Conservation (phyloP, 2,888 invertebrate species). For the Aphrophora alni region DNA sequence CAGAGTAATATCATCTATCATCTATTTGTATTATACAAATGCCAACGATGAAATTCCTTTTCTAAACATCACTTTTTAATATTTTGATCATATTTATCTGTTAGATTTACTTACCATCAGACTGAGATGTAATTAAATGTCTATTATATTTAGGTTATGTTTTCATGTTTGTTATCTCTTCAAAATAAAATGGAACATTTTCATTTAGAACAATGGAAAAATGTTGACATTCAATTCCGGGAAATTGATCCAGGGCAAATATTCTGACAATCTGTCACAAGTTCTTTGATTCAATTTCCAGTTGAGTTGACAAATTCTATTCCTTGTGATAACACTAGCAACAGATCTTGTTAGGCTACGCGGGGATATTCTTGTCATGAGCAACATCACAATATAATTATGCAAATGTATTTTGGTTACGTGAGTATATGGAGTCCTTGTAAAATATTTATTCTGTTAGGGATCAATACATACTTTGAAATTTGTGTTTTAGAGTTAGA, state of each 20-base stretch:
- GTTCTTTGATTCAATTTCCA: not conserved
- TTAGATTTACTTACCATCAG: too few species aligned
- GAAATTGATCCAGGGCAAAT: not conserved
- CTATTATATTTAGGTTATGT: too few species aligned
- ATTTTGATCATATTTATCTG: too few species aligned
- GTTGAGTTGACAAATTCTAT: conserved; percentile 2
- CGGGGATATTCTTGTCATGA: not conserved
- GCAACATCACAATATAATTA: not conserved
- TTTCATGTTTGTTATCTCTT: not conserved
- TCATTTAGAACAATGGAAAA: not conserved
- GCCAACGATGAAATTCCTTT: too few species aligned
- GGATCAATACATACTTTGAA: too few species aligned
- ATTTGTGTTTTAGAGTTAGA: too few species aligned
- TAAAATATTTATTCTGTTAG: too few species aligned
- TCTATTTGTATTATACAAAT: too few species aligned
- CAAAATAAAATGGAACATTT: not conserved
- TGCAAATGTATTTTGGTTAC: not conserved
- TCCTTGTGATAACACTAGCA: not conserved
- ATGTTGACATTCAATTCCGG: not conserved
- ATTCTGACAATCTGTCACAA: conserved; percentile 6
- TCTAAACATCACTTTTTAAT: too few species aligned
- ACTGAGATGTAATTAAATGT: too few species aligned
- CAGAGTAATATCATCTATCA: too few species aligned
- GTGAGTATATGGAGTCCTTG: too few species aligned
- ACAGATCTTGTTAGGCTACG: not conserved